Conservation (phyloP, 2,797 vertebrate species). For the Bradypus variegatus region DNA sequence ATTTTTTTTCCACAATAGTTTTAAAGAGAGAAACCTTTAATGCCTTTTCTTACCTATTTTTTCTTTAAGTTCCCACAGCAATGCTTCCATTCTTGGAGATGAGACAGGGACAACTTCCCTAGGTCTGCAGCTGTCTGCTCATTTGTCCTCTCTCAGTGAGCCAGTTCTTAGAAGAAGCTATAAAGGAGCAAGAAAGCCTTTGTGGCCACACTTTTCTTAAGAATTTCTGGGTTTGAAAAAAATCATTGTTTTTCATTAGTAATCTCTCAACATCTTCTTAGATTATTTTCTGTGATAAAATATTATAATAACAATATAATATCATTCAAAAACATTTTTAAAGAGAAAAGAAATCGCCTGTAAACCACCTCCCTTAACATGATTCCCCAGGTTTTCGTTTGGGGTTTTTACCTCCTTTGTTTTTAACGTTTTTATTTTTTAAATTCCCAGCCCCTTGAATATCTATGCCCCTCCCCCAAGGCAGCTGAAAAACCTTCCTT, state of each 20-base stretch:
- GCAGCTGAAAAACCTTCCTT: slow-evolving; percentile 27
- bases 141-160: background rate
- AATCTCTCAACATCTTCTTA: slow-evolving; percentile 12
- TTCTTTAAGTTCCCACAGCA: background rate
- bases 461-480: background rate
- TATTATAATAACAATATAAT: background rate
- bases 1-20: background rate
- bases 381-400: background rate
- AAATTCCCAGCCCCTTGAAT: background rate
- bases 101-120: background rate
- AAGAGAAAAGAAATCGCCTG: background rate
- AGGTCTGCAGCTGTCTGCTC: background rate
- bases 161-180: slow-evolving; percentile 20
- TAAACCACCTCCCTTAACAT: slow-evolving; percentile 6
- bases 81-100: background rate
- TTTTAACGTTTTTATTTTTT: background rate
- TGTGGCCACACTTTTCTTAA: background rate
- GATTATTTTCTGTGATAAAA: slow-evolving; percentile 19
- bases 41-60: background rate
- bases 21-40: background rate
- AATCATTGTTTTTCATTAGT: slow-evolving; percentile 12
- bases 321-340: background rate
- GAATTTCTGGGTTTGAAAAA: slow-evolving; percentile 27
- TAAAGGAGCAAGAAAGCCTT: background rate
- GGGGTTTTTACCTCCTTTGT: background rate